Evolutionary conservation across 2,888 invertebrate genomes (phyloP).

Genomic region (Orthonychiurus folsomi): DNA sequence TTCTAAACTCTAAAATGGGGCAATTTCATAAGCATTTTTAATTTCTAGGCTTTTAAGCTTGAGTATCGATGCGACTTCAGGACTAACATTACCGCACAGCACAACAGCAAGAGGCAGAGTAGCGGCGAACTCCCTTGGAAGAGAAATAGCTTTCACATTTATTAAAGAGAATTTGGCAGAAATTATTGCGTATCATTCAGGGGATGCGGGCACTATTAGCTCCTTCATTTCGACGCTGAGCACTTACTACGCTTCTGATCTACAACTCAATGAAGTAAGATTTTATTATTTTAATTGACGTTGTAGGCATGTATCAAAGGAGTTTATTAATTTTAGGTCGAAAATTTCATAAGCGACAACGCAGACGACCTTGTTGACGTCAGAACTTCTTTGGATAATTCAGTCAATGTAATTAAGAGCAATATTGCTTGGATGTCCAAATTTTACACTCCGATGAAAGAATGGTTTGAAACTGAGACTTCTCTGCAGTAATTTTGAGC

Average conservation of each 20-base stretch:
- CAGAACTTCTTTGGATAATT: not conserved
- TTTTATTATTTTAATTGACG: too few relatives aligned
- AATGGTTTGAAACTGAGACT: not conserved
- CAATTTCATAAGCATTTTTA: not conserved
- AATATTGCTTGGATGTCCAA: not conserved
- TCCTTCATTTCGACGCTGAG: not conserved
- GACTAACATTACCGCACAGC: not conserved
- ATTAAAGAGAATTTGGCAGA: not conserved
- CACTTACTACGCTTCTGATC: not conserved
- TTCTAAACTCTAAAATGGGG: not conserved
- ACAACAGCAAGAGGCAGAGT: not conserved
- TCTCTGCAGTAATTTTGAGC: too few relatives aligned
- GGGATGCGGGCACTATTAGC: not conserved
- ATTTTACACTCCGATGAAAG: not conserved
- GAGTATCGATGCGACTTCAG: not conserved
- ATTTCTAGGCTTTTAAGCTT: not conserved
- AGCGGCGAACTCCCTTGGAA: not conserved
- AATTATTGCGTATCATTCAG: slow-evolving; percentile 1
- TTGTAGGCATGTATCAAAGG: too few relatives aligned
- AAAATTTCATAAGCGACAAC: not conserved
- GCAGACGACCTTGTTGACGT: not conserved
- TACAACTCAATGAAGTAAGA: not conserved
- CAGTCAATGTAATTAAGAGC: not conserved
- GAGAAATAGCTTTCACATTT: not conserved
- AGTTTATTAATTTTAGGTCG: not conserved